Base-by-base conservation (phyloP, 2,888 invertebrate genomes). In the Amphipoea lucens region DNA sequence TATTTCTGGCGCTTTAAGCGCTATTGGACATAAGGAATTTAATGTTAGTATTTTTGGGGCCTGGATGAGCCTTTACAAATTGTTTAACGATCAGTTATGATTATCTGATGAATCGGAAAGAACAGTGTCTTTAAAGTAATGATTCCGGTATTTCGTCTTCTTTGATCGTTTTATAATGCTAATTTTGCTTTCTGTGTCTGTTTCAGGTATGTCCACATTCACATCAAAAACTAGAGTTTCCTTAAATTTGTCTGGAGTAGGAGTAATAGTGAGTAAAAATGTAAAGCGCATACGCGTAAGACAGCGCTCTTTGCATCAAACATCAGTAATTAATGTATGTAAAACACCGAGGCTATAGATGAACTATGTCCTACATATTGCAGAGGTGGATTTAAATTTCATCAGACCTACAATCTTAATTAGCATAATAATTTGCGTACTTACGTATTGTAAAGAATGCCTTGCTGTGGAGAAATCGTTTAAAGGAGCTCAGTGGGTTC, bases 161-260 rank as follows among this genome's bases (percentile, higher is more conserved):
- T 72, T 40, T n/a, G 6, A 23, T 7, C 7, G 2, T 67, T 54
- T 23, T 65, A 17, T 14, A n/a, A 48, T 36, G 17, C 29, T 74
- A 48, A 40, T 74, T 2, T 75, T 36, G 23, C 20, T 62, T 71
- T 73, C 12, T 67, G 0, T 77, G n/a, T 62, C 63, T 80, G 66
- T 84, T 85, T 54, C 84, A 85, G 84, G 84, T 85, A 85, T 80
- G 70, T 54, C 29, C 45, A 36, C 20, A 23, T 65, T 67, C 29
- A 9, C 6, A 57, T 45, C 14, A 11, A 40, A 17, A 48, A 5
- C n/a, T n/a, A 36, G 29, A 54, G 2, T 14, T 20, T 63, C 6
- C 3, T 67, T 42, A n/a, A 23, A 17, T 17, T 63, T 45, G 48
- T 57, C 29, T 12, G 17, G 7, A n/a, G 11, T 42, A 51, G 40